Evolutionary conservation across 2,888 invertebrate species (phyloP), one percentile per base, ranked within the genome.

Genomic region (Eupeodes luniger): DNA sequence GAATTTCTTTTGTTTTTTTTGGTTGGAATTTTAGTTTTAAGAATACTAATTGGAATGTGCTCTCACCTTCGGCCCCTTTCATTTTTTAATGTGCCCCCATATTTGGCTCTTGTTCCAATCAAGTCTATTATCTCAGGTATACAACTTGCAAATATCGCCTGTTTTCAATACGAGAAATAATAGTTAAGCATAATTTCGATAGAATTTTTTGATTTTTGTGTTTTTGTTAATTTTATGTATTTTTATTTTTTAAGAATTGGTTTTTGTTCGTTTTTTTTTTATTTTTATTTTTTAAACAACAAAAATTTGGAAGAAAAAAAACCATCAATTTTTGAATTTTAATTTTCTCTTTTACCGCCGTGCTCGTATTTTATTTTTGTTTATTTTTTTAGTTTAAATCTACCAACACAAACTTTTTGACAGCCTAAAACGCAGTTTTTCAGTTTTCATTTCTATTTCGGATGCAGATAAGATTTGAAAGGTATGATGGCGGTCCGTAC

Each of bases 111-210:
- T 96, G 98, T 98, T 95, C 99, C 99, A 96, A 99, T 98, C 96
- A 99, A 98, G 96, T 99, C 99, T 96, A 99, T 99, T 96, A 99
- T 99, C 97, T 99, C 99, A 95, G 99, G 99, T 96, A 99, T 99
- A 97, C 99, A 99, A 97, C 98, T 99, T 96, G 99, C 99, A 97
- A 99, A 99, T 97, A 99, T 99, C 96, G 99, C 99, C 99, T 99
- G 93, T 93, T 92, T 92, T 92, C 91, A 92, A 91, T 92, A 92
- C 91, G 92, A 92, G 91, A 92, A 91, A 92, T 92, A 91, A 89
- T 90, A 88, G 87, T 91, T 91, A 91, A 91, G 92, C 92, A 92
- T 91, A 91, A 92, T 91, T 92, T 92, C 91, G 90, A 90, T 90
- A 91, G 84, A 88, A 85, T 90, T 90, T 90, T 76, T 77, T 49